Base-by-base conservation (phyloP, 2,888 invertebrate species). In the Spisula solida region DNA sequence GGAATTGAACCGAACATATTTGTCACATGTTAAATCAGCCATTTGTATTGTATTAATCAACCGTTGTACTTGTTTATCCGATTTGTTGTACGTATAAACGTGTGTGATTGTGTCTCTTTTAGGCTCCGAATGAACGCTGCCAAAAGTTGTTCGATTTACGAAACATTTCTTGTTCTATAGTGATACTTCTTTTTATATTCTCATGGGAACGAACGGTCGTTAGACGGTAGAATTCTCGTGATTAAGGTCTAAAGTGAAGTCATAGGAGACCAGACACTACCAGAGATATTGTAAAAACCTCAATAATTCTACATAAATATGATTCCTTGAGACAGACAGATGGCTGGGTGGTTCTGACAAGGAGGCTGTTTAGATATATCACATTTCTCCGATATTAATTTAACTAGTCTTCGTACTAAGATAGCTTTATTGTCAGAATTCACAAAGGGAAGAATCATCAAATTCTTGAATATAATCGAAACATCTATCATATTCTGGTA, bases 151-250 rank as follows among this genome's bases (percentile, higher is more conserved):
- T 25, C 83, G 70, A 83, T 83, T 51, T 16, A 31, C 75, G 29
- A 0, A 75, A 60, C 75, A 75, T 31, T 29, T 16, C n/a, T 70
- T 12, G 31, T 0, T 12, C 51, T 29, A 83, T 47, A 18, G 2
- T 1, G 75, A 75, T 83, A 66, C 18, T 75, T 75, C 51, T 75
- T 51, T 18, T 18, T 14, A 29, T 31, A 51, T 47, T 31, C 70
- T 75, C 51, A 29, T 16, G 75, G 48, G 70, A 75, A 20, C 12
- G 12, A 31, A 25, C 75, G 41, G 82, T 70, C 66, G 41, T 83
- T 83, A 56, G 29, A 70, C 70, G n/a, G 82, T 29, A 82, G 51
- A 80, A 80, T 25, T 47, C 41, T 80, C 25, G 48, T 80, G 80
- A 80, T 80, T 80, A 80, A n/a, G 48, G 80, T 25, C 80, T 47